Base-by-base conservation (phyloP, 2,888 invertebrate species). In the Isoperla grammatica region DNA sequence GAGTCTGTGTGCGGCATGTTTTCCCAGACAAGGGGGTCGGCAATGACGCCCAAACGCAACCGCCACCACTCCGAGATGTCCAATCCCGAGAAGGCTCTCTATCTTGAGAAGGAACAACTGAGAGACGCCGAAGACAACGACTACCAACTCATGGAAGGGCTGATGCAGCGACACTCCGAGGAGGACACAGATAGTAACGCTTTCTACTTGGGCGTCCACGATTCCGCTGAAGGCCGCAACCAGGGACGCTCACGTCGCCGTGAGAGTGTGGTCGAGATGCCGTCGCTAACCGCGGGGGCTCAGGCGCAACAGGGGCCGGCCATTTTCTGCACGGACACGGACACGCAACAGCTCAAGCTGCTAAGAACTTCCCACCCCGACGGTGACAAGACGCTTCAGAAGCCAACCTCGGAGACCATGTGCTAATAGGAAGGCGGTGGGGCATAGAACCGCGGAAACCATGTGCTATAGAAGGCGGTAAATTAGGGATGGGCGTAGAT, bases 51-150 rank as follows among this genome's bases (percentile, higher is more conserved):
- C n/a, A 62, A 60, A 9, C 76, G 84, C 1, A 76, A 81, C n/a
- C 77, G 85, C 0, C 83, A 85, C 70, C 81, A 83, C 20, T 84
- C 83, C 35, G 90, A 90, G 72, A 86, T 91, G 84, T 89, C 89
- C 53, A 89, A 88, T 72, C 88, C 91, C 0, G 90, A 90, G 73
- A 87, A 88, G 69, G 92, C 92, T 0, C 82, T 88, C 55, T 85
- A 83, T 70, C 82, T 88, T 72, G 93, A 94, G 75, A 91, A 90
- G 71, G 89, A 90, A 71, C 90, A 90, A 69, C 77, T 95, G 17
- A 83, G 90, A 57, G 90, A 90, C 56, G 95, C 95, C 8, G 95
- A 95, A 71, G 94, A 95, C 71, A 88, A 87, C 69, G 95, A 95
- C 72, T 94, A 94, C 71, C 85, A 87, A 72, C 86, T 93, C 68